phyloP scores from a whole-genome alignment of 1,140 invertebrate genomes.

The fruit fly (Drosophila melanogaster) region DNA sequence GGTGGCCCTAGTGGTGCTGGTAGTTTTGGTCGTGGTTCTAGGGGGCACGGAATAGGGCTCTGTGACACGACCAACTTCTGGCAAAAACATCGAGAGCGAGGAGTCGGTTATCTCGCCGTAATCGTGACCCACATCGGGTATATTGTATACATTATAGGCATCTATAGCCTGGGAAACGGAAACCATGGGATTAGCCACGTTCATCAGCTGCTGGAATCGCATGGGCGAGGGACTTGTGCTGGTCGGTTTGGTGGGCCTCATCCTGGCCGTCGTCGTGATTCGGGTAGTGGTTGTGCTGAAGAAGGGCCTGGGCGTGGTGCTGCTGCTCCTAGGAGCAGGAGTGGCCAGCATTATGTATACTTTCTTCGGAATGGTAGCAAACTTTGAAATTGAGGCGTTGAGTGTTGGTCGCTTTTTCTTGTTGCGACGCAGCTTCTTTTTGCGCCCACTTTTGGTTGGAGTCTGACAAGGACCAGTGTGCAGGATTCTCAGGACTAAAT shows the following conservation, averaged over 20 bases:
- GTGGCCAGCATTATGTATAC: slow-evolving; percentile 15
- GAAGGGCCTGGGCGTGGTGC: neutral
- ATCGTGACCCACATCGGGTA: slow-evolving; percentile 59
- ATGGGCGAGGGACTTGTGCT: slow-evolving; percentile 39
- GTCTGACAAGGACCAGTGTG: slow-evolving; percentile 35
- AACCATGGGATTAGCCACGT: slow-evolving; percentile 32
- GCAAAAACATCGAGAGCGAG: slow-evolving; percentile 54
- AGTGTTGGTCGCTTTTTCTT: neutral
- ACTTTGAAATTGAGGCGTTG: neutral
- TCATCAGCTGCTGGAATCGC: slow-evolving; percentile 29
- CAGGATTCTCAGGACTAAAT: slow-evolving; percentile 39
- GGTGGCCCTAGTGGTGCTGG: neutral
- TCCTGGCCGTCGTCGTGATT: neutral
- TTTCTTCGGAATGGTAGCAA: neutral
- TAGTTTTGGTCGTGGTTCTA: slow-evolving; percentile 4
- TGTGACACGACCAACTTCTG: slow-evolving; percentile 56
- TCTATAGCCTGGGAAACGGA: slow-evolving; percentile 48
- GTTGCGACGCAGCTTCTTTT: slow-evolving; percentile 5
- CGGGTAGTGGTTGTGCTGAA: slow-evolving; percentile 7
- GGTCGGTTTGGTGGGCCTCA: neutral
- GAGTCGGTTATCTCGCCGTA: slow-evolving; percentile 60
- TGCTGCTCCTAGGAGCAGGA: neutral
- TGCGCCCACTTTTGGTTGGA: neutral
- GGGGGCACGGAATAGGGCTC: slow-evolving; percentile 30
- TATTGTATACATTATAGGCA: slow-evolving; percentile 66